Conservation (phyloP, 2,888 invertebrate genomes). For the Trissolcus brochymenae region DNA sequence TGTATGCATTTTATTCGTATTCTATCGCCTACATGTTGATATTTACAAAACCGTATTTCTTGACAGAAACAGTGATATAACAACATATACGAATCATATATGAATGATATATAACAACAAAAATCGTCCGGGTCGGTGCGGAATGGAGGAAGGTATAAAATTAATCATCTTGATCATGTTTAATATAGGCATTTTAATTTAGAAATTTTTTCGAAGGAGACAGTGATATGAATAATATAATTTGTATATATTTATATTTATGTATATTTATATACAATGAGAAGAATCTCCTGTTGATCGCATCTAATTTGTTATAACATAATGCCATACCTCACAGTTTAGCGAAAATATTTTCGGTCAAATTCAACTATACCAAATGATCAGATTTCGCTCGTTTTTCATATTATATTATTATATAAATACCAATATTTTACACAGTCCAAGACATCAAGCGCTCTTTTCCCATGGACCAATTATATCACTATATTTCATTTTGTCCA, state of each 20-base stretch:
- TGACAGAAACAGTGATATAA: slow-evolving; percentile 47
- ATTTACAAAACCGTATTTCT: slow-evolving; percentile 52
- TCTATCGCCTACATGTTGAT: slow-evolving; percentile 52
- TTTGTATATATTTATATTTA: slow-evolving; percentile 61
- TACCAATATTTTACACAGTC: slow-evolving; percentile 58
- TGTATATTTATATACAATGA: slow-evolving; percentile 79
- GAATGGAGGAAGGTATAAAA: slow-evolving; percentile 55
- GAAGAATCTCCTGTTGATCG: slow-evolving; percentile 71
- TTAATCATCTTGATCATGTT: slow-evolving; percentile 62
- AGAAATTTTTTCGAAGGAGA: slow-evolving; percentile 87
- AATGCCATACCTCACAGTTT: slow-evolving; percentile 50
- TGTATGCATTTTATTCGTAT: slow-evolving; percentile 52
- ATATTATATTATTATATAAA: slow-evolving; percentile 47
- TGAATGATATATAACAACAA: slow-evolving; percentile 21
- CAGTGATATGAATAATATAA: slow-evolving; percentile 82
- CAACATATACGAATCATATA: slow-evolving; percentile 22
- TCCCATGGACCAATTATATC: slow-evolving; percentile 39
- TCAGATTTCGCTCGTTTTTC: slow-evolving; percentile 54
- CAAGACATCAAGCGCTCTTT: slow-evolving; percentile 60
- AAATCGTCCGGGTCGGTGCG: slow-evolving; percentile 38
- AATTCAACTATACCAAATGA: slow-evolving; percentile 60
- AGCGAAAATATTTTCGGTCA: slow-evolving; percentile 59
- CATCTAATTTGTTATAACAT: slow-evolving; percentile 55
- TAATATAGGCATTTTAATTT: slow-evolving; percentile 82
- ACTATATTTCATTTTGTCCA: slow-evolving; percentile 33